Conservation (phyloP, 35 echinoderm and acorn worm genomes). For the Apostichopus parvimensis region DNA sequence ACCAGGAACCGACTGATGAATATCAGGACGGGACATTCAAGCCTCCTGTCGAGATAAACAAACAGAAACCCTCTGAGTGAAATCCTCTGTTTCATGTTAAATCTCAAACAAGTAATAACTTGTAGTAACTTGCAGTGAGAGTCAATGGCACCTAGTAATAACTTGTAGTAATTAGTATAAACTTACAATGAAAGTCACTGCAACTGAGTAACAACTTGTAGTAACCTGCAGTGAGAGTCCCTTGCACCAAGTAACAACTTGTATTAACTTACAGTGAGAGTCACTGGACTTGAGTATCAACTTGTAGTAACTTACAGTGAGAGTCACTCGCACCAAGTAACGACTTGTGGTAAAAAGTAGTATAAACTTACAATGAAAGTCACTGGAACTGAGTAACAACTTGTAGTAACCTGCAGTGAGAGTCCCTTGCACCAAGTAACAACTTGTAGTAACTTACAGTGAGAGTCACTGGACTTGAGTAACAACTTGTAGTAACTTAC, state of each 20-base stretch:
- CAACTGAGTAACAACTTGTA: too few relatives aligned
- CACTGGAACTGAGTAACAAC: background rate
- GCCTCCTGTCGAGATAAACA: conserved; percentile 12
- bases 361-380: background rate
- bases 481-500: too few relatives aligned
- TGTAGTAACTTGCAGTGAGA: background rate
- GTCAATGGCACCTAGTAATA: background rate
- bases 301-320: background rate
- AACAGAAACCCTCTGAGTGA: background rate
- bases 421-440: too few relatives aligned
- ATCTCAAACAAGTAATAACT: background rate
- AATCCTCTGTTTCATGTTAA: background rate
- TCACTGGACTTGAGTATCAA: too few relatives aligned
- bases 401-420: background rate
- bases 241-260: too few relatives aligned
- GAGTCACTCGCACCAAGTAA: background rate
- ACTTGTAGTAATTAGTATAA: background rate
- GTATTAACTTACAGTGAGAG: too few relatives aligned
- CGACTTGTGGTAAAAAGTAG: background rate
- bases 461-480: too few relatives aligned
- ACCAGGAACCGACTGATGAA: background rate
- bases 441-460: too few relatives aligned
- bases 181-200: background rate
- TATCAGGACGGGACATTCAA: conserved; percentile 11
- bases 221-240: too few relatives aligned